Conservation (phyloP, 2,113 vertebrate genomes). For the Pelecanus crispus region DNA sequence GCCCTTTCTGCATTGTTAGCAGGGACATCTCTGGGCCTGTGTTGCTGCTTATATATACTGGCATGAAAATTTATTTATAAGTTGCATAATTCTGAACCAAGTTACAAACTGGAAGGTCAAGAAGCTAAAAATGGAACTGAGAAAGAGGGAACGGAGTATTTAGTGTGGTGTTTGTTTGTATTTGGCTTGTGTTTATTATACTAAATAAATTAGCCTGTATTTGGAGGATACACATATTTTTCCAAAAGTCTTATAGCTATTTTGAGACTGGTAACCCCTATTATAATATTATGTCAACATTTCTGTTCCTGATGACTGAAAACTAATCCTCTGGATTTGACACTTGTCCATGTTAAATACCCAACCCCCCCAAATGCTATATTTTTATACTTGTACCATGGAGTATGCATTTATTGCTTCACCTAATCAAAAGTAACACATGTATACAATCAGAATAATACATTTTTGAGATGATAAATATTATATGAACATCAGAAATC, state of each 20-base stretch:
- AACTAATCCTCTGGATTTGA: background rate
- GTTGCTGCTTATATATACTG: background rate
- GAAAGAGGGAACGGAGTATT: background rate
- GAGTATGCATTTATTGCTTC: background rate
- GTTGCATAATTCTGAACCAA: background rate
- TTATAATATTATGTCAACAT: background rate
- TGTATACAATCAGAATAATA: background rate
- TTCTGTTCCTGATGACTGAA: background rate
- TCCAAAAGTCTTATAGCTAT: background rate
- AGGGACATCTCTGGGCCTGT: background rate
- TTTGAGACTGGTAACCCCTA: background rate
- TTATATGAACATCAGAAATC: constrained; percentile 51
- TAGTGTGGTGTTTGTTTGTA: background rate
- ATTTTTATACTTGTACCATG: background rate
- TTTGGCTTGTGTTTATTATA: background rate
- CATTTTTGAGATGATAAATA: constrained; percentile 20
- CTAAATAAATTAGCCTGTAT: background rate
- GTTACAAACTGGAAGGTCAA: background rate
- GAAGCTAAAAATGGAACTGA: background rate
- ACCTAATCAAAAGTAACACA: background rate
- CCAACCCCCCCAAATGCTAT: background rate
- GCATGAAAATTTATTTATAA: background rate
- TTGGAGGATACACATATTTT: background rate
- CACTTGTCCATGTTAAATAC: background rate
- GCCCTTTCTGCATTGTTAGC: background rate